phyloP scores from a whole-genome alignment of 2,888 invertebrate genomes.

The Endomychus coccineus region DNA sequence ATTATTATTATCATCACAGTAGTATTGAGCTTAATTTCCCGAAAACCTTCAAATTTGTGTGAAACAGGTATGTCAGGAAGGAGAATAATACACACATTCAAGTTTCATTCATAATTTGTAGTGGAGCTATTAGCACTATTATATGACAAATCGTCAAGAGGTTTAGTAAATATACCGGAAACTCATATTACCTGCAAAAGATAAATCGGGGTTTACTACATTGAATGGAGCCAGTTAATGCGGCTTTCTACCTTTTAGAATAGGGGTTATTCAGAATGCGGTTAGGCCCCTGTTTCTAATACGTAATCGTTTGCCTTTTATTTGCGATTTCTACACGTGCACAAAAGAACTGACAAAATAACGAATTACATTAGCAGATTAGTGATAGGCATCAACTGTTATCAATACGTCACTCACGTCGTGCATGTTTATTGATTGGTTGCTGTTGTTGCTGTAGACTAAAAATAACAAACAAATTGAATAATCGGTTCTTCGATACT shows the following conservation, averaged over 20 bases:
- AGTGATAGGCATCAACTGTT: conserved; percentile 36
- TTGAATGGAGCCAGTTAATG: conserved; percentile 31
- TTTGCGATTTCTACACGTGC: conserved; percentile 32
- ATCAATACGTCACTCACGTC: conserved; percentile 37
- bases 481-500: too few relatives aligned
- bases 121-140: too few relatives aligned
- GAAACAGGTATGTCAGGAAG: too few relatives aligned
- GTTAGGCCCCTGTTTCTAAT: conserved; percentile 31
- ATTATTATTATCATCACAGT: too few relatives aligned
- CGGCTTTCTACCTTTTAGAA: conserved; percentile 18
- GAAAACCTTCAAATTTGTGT: too few relatives aligned
- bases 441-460: too few relatives aligned
- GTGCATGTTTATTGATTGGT: too few relatives aligned
- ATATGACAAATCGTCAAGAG: conserved; percentile 18
- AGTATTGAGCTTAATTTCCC: too few relatives aligned
- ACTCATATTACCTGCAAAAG: conserved; percentile 26
- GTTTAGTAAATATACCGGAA: conserved; percentile 26
- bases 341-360: conserved; percentile 39
- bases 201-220: conserved; percentile 24
- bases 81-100: too few relatives aligned
- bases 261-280: conserved; percentile 24
- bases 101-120: too few relatives aligned
- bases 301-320: conserved; percentile 34
- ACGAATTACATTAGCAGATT: conserved; percentile 43
- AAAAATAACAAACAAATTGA: too few relatives aligned